Evolutionary conservation across 2,113 vertebrate genomes (phyloP).

Genomic region (Rhinopomastus cyanomelas): DNA sequence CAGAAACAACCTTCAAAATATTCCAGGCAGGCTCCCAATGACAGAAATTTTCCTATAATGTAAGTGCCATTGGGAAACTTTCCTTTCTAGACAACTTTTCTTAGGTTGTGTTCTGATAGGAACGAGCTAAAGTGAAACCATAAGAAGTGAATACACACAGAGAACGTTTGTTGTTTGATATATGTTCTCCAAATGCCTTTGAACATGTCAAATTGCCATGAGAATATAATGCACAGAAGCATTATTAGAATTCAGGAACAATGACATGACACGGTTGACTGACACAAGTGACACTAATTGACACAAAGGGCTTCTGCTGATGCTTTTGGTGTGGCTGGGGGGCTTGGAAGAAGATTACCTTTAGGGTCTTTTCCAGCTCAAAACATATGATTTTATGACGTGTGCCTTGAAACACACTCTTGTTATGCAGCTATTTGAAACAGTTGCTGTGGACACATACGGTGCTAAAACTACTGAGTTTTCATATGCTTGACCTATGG

Average conservation of each 20-base stretch:
- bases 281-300: background rate
- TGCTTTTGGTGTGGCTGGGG: too few relatives aligned
- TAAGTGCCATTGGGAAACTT: background rate
- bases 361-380: too few relatives aligned
- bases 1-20: constrained; percentile 22
- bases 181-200: background rate
- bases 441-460: background rate
- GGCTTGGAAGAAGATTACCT: too few relatives aligned
- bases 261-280: background rate
- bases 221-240: background rate
- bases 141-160: background rate
- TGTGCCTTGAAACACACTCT: background rate
- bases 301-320: background rate
- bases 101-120: background rate
- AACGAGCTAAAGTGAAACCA: constrained; percentile 13
- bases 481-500: background rate
- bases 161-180: constrained; percentile 1
- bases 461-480: background rate
- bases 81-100: background rate
- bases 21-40: background rate
- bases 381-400: too few relatives aligned
- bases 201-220: background rate
- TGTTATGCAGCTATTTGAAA: background rate
- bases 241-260: constrained; percentile 16
- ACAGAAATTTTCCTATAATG: background rate